Conservation (phyloP, 2,113 vertebrate species). For the Chaetodon auriga region DNA sequence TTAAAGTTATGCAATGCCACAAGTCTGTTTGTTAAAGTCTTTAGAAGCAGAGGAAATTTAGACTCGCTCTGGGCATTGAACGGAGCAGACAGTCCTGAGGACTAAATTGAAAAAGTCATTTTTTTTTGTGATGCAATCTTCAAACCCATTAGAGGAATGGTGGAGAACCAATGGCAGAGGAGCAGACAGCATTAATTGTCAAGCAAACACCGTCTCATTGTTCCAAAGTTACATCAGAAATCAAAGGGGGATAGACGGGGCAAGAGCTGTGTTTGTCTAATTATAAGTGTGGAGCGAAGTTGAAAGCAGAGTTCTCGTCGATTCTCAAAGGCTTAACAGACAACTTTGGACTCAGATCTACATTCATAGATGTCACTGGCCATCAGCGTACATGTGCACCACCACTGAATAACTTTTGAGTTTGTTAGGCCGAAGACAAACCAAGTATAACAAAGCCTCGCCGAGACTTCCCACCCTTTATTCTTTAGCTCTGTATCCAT, state of each 20-base stretch:
- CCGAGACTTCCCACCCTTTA: not conserved
- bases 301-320: constrained; percentile 30
- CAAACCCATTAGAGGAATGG: constrained; percentile 33
- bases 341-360: constrained; percentile 34
- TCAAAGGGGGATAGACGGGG: constrained; percentile 39
- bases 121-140: constrained; percentile 67
- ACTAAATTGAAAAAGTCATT: constrained; percentile 47
- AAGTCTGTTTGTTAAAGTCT: constrained; percentile 23
- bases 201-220: constrained; percentile 48
- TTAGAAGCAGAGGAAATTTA: constrained; percentile 36
- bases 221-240: constrained; percentile 67
- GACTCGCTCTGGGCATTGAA: constrained; percentile 11
- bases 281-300: constrained; percentile 39
- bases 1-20: constrained; percentile 56
- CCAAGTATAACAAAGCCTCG: not conserved
- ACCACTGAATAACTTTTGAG: constrained; percentile 15
- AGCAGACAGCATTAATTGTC: constrained; percentile 50
- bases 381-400: not conserved
- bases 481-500: constrained; percentile 28
- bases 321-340: constrained; percentile 47
- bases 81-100: constrained; percentile 29
- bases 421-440: not conserved
- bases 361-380: constrained; percentile 22
- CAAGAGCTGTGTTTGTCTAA: constrained; percentile 42
- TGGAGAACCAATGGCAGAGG: constrained; percentile 33